phyloP scores from a whole-genome alignment of 2,797 vertebrate genomes.

The Kryptopterus vitreolus region DNA sequence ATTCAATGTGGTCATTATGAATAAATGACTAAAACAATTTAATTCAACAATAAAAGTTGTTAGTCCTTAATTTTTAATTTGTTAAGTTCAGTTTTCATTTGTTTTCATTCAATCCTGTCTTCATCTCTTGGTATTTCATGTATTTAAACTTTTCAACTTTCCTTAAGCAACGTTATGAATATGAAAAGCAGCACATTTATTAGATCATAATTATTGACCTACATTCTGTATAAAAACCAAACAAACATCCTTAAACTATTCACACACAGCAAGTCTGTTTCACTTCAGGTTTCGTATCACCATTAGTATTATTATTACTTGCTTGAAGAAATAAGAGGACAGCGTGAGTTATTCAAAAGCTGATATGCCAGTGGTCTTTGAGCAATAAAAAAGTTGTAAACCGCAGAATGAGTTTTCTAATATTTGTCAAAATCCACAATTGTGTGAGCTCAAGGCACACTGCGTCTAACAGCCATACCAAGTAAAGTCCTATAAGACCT shows the following conservation, averaged over 20 bases:
- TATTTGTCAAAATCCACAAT: conserved; percentile 23
- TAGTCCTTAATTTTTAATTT: conserved; percentile 10
- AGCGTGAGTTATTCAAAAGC: neutral
- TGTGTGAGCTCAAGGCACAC: conserved; percentile 2
- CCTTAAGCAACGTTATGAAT: neutral
- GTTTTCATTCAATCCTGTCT: neutral
- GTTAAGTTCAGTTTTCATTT: neutral
- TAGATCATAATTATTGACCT: neutral
- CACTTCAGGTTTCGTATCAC: neutral
- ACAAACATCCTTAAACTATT: neutral
- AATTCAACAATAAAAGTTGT: conserved; percentile 29
- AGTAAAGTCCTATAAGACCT: conserved; percentile 3
- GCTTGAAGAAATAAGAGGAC: neutral
- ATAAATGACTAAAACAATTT: conserved; percentile 24
- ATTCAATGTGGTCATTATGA: conserved; percentile 11
- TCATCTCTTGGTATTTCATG: neutral
- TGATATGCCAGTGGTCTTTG: neutral
- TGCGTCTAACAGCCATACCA: neutral
- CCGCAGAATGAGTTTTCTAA: neutral
- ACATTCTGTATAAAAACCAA: neutral
- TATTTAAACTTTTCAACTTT: neutral
- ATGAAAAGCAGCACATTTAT: neutral
- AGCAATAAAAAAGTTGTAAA: neutral
- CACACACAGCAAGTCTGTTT: neutral
- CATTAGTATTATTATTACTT: conserved; percentile 2